Base-by-base conservation (phyloP, 2,797 vertebrate genomes). In the Clarias laeviceps region DNA sequence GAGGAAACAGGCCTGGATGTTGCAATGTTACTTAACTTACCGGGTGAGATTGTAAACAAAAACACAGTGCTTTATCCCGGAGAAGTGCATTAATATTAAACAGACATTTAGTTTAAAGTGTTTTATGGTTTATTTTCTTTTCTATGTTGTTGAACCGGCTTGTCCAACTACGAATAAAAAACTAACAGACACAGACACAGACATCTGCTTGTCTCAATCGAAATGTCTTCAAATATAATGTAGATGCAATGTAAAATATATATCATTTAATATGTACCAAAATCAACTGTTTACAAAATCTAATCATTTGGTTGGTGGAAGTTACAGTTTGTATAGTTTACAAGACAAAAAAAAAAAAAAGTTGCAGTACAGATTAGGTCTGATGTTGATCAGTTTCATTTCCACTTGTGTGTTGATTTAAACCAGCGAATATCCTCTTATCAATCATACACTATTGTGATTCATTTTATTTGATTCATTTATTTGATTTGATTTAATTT, bases 121-220 rank as follows among this genome's bases (percentile, higher is more conserved):
- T 45, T 72, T 72, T 45, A 45, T 37, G 69, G 9, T 54, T 72
- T 72, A 72, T 73, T 73, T 73, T 27, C 4, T 45, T 73, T 50
- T 22, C 3, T 50, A n/a, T 12, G 68, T 37, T 40, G 68, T 69
- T 37, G 20, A 69, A 22, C 1, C 7, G 2, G 66, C 8, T 69
- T 22, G 22, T 72, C 20, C 34, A 40, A 70, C 17, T 20, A 24
- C 27, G 24, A 69, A 37, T 24, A 68, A 69, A 34, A 70, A 45
- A 32, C 5, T 7, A 66, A 50, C 37, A 72, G 3, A n/a, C n/a
- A n/a, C n/a, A n/a, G n/a, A n/a, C 37, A 11, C 37, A 72, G 22
- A 72, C 11, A n/a, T n/a, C n/a, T n/a, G 37, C 34, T n/a, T 3
- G 24, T 72, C 40, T 24, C 20, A 18, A 6, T 54, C 40, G 17